Evolutionary conservation across 2,113 vertebrate genomes (phyloP).

Genomic region (Poeciliopsis retropinna): DNA sequence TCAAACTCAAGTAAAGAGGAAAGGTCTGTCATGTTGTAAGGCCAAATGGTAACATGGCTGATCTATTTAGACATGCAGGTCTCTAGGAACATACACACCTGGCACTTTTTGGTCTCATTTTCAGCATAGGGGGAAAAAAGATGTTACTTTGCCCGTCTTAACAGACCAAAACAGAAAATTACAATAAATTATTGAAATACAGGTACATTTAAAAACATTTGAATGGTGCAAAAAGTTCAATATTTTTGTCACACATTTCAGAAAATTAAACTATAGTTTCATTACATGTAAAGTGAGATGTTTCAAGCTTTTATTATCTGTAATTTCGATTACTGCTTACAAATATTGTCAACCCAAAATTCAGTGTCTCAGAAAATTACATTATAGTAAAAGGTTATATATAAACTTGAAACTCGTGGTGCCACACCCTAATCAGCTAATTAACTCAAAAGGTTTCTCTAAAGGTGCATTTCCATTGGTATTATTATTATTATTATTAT

Average conservation of each 20-base stretch:
- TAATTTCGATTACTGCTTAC: background rate
- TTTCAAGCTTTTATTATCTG: background rate
- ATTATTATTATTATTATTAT: too few species aligned
- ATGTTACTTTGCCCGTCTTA: background rate
- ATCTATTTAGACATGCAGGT: slow-evolving; percentile 7
- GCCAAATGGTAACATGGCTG: background rate
- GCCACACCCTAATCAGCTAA: too few species aligned
- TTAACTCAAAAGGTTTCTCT: too few species aligned
- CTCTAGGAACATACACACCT: slow-evolving; percentile 12
- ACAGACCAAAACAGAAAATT: slow-evolving; percentile 1
- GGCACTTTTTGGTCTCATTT: slow-evolving; percentile 30
- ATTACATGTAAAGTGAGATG: background rate
- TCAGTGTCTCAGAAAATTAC: too few species aligned
- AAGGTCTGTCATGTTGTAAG: slow-evolving; percentile 3
- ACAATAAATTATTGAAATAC: background rate
- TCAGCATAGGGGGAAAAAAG: slow-evolving; percentile 12
- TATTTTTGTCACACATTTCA: background rate
- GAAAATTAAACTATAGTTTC: background rate
- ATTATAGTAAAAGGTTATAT: too few species aligned
- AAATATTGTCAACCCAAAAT: background rate
- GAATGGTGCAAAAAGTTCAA: background rate
- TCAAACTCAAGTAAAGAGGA: background rate
- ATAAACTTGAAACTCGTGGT: too few species aligned
- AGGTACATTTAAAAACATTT: too few species aligned
- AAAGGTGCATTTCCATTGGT: too few species aligned